These are phyloP conservation scores for Hyposmocoma kahamanoa DNA, from an alignment of 1,140 invertebrate species.

Conservation along the genomic window DNA sequence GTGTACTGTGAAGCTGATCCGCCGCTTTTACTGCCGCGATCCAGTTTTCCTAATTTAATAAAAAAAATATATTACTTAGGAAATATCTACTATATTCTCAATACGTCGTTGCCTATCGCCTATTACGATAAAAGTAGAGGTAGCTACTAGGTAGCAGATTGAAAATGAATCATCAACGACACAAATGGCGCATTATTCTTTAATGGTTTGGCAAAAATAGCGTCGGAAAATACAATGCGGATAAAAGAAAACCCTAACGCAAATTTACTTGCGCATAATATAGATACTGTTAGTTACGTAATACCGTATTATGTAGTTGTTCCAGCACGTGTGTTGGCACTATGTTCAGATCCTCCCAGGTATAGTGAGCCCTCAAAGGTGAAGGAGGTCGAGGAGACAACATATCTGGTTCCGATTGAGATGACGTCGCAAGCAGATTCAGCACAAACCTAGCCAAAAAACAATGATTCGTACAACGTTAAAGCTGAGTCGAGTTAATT, in stretches of 20 bases:
- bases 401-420: conserved; percentile 26
- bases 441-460: conserved; percentile 39
- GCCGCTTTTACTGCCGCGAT: conserved; percentile 60
- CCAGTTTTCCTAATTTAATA: conserved; percentile 70
- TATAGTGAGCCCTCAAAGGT: conserved; percentile 42
- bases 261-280: too few species aligned
- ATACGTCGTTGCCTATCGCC: too few species aligned
- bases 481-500: background rate
- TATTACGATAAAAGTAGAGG: too few species aligned
- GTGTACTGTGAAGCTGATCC: conserved; percentile 52
- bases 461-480: background rate
- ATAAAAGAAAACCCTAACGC: too few species aligned
- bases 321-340: conserved; percentile 40
- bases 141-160: too few species aligned
- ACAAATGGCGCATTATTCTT: too few species aligned
- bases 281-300: too few species aligned
- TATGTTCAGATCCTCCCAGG: conserved; percentile 50
- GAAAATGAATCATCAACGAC: too few species aligned
- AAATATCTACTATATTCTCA: too few species aligned
- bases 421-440: conserved; percentile 43
- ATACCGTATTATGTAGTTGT: conserved; percentile 62
- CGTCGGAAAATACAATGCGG: too few species aligned
- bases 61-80: too few species aligned
- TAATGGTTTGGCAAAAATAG: too few species aligned
- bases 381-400: conserved; percentile 40